These are phyloP conservation scores for Beris morrisii DNA, from an alignment of 2,888 invertebrate species.

Conservation along the genomic window DNA sequence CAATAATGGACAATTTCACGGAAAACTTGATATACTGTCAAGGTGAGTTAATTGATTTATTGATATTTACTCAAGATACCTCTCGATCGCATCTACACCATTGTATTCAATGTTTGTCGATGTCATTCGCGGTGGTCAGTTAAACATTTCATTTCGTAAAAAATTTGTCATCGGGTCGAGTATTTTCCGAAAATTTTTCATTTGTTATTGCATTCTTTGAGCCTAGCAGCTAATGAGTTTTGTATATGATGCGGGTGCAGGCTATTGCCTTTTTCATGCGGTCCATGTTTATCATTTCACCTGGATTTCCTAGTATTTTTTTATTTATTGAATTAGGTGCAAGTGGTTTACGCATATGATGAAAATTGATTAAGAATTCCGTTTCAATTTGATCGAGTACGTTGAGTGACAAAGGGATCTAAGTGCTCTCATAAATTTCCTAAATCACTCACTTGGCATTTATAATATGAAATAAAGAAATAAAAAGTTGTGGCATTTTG, in stretches of 20 bases:
- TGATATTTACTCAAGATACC: slow-evolving; percentile 48
- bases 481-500: no score
- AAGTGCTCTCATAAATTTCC: no score
- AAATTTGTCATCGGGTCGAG: slow-evolving; percentile 8
- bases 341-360: no score
- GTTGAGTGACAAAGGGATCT: no score
- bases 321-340: no score
- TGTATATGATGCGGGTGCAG: slow-evolving; percentile 3
- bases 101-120: slow-evolving; percentile 22
- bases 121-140: slow-evolving; percentile 21
- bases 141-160: slow-evolving; percentile 27
- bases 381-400: no score
- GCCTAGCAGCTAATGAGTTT: slow-evolving; percentile 3
- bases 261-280: slow-evolving; percentile 9
- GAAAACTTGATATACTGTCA: slow-evolving; percentile 43
- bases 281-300: no score
- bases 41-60: slow-evolving; percentile 52
- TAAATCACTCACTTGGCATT: no score
- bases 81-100: slow-evolving; percentile 15
- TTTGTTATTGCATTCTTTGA: background rate
- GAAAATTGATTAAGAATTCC: no score
- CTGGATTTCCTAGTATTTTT: no score
- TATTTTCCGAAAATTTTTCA: slow-evolving; percentile 19
- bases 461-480: no score
- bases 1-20: slow-evolving; percentile 44